These are phyloP conservation scores for Ciconia boyciana DNA, from an alignment of 2,113 vertebrate species.

Conservation along the genomic window DNA sequence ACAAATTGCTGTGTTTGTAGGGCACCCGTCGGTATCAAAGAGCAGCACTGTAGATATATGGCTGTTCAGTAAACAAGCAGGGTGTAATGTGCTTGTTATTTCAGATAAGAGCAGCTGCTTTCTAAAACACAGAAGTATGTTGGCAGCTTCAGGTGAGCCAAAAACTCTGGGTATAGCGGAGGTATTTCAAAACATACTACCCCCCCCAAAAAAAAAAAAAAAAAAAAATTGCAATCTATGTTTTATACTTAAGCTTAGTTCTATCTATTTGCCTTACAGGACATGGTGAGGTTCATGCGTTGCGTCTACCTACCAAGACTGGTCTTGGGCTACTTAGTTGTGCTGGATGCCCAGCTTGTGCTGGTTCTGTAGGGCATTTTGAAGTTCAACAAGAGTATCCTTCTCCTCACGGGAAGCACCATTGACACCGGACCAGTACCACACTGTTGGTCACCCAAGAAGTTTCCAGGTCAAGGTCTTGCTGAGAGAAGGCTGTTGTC, in stretches of 20 bases:
- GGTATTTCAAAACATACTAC: background rate
- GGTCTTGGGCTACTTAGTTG: background rate
- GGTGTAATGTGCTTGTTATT: background rate
- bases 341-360: background rate
- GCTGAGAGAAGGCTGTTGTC: too few species aligned
- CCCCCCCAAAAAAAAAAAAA: background rate
- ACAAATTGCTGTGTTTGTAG: background rate
- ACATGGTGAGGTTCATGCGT: rapidly evolving
- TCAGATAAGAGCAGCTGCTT: background rate
- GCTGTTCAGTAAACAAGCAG: too few species aligned
- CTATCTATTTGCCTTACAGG: background rate
- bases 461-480: too few species aligned
- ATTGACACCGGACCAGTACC: background rate
- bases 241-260: background rate
- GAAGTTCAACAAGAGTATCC: background rate
- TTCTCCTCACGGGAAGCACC: too few species aligned
- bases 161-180: background rate
- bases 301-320: background rate
- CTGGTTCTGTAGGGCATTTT: background rate
- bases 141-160: background rate
- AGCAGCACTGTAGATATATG: background rate
- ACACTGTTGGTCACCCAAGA: background rate
- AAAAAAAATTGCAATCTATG: too few species aligned
- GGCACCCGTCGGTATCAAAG: background rate
- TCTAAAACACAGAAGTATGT: too few species aligned